Conservation (phyloP, 2,888 invertebrate genomes). For the Agrochola macilenta region DNA sequence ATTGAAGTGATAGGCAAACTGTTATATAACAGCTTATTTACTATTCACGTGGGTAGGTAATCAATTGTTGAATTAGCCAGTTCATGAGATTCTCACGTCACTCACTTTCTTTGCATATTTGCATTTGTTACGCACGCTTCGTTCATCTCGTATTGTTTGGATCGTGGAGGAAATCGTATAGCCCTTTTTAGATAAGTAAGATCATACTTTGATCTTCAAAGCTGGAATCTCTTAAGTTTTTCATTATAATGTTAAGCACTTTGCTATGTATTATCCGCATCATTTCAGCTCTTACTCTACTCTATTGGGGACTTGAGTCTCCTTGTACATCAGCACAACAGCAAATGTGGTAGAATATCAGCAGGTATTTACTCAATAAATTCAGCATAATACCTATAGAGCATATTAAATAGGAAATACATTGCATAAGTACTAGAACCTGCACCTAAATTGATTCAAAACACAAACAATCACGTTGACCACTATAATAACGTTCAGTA, state of each 20-base stretch:
- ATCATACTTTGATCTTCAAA: too few relatives aligned
- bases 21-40: slow-evolving; percentile 33
- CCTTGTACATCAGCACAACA: too few relatives aligned
- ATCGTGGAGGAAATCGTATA: not conserved
- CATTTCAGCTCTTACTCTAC: too few relatives aligned
- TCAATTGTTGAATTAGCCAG: slow-evolving; percentile 50
- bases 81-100: slow-evolving; percentile 33
- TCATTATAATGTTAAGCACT: too few relatives aligned
- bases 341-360: too few relatives aligned
- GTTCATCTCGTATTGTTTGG: not conserved
- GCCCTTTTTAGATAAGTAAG: too few relatives aligned
- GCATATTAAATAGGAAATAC: slow-evolving; percentile 8
- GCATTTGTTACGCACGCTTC: slow-evolving; percentile 6
- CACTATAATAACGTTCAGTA: slow-evolving; percentile 39
- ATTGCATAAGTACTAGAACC: slow-evolving; percentile 17
- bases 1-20: slow-evolving; percentile 32
- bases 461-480: slow-evolving; percentile 28
- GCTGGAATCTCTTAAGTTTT: too few relatives aligned
- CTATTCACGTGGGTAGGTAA: slow-evolving; percentile 22
- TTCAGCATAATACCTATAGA: too few relatives aligned
- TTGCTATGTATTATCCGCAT: too few relatives aligned
- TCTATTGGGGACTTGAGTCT: too few relatives aligned
- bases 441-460: slow-evolving; percentile 43
- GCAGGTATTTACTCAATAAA: too few relatives aligned
- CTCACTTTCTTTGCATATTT: slow-evolving; percentile 49